Base-by-base conservation (phyloP, 2,888 invertebrate genomes). In the Pegoplata infirma region DNA sequence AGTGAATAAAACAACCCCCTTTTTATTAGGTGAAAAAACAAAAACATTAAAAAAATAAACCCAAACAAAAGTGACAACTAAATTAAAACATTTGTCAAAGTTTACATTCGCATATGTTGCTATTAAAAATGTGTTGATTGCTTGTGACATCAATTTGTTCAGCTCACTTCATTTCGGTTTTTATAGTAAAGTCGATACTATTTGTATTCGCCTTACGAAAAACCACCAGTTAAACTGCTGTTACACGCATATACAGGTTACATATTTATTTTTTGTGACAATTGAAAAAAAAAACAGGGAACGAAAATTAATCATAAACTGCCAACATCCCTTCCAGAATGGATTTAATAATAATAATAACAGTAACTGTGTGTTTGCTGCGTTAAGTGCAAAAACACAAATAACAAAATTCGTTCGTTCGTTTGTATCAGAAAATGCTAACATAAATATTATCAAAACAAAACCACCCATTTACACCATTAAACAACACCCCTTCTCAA, bases 41-140 rank as follows among this genome's bases (percentile, higher is more conserved):
- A n/a, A n/a, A n/a, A n/a, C n/a, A n/a, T n/a, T n/a, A 7, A 32
- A 28, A 47, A 49, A n/a, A n/a, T n/a, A n/a, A n/a, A n/a, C 12
- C 17, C 14, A 28, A 23, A 44, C 17, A 64, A 51, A 55, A 74
- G 40, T 86, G 87, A 86, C 86, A 87, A 85, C 83, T 86, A 87
- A 89, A 89, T 89, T 89, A 88, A 89, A 87, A 86, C 89, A 89
- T 89, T 89, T 89, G 89, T 89, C 88, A 88, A 84, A 87, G 88
- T 88, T 89, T 89, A 89, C 88, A 88, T 87, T 88, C 89, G 86
- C 89, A 89, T 89, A 89, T 89, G 89, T 86, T 89, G 85, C 83
- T 87, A 88, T 88, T 88, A 81, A 78, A 78, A 79, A 67, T 74
- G 77, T 73, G 71, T 76, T 77, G 80, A 68, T 76, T 77, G 77